Percentiles rank a stretch among this genome's conserved stretches.
Evolutionary conservation across 2,113 vertebrate genomes (phyloP).

Genomic region (Conger conger): DNA sequence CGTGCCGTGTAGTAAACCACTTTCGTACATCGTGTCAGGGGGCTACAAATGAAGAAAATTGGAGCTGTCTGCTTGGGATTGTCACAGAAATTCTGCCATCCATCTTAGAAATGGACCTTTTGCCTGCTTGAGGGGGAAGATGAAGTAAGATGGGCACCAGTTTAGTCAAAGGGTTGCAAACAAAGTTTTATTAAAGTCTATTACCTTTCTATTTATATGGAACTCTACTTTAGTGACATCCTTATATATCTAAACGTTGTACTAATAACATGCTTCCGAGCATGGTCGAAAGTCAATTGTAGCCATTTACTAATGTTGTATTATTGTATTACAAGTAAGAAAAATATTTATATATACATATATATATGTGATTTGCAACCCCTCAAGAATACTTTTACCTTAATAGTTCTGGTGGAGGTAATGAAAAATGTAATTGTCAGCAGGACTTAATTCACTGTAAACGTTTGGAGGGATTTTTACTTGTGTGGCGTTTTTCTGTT

Average conservation of each 20-base stretch:
- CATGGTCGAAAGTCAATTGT: slow-evolving; percentile 68
- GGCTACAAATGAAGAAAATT: slow-evolving; percentile 49
- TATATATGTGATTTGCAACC: slow-evolving; percentile 72
- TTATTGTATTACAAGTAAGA: slow-evolving; percentile 72
- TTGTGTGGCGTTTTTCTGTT: slow-evolving; percentile 56
- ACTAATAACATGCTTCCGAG: slow-evolving; percentile 71
- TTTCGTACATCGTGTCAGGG: slow-evolving; percentile 58
- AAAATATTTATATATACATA: slow-evolving; percentile 68
- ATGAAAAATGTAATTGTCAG: slow-evolving; percentile 45
- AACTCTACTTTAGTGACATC: slow-evolving; percentile 66
- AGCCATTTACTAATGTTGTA: slow-evolving; percentile 76
- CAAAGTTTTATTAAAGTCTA: slow-evolving; percentile 65
- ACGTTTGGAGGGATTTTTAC: slow-evolving; percentile 62
- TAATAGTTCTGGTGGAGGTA: slow-evolving; percentile 55
- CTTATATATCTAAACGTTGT: slow-evolving; percentile 72
- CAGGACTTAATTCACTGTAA: slow-evolving; percentile 63
- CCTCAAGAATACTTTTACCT: slow-evolving; percentile 62
- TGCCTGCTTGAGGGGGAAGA: slow-evolving; percentile 30
- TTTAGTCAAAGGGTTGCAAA: slow-evolving; percentile 51
- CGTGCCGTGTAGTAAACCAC: slow-evolving; percentile 64
- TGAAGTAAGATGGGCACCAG: slow-evolving; percentile 38
- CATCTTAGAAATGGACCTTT: slow-evolving; percentile 47
- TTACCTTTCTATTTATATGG: slow-evolving; percentile 69
- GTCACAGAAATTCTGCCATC: slow-evolving; percentile 50
- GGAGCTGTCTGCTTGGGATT: slow-evolving; percentile 47